Base-by-base conservation (phyloP, 2,113 vertebrate species). In the Irena cyanogastra region DNA sequence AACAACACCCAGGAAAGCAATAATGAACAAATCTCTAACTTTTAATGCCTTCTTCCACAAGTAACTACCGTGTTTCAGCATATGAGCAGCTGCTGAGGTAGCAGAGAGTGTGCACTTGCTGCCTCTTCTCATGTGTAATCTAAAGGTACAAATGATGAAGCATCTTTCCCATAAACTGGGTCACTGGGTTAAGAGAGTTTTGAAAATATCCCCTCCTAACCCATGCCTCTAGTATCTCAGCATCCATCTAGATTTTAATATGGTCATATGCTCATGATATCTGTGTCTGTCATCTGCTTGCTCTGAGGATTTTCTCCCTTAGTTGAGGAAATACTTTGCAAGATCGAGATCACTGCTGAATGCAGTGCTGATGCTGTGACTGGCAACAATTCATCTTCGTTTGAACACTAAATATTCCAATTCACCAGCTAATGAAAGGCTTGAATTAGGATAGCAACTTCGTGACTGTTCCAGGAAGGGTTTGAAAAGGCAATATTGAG, bases 101-200 rank as follows among this genome's bases (percentile, higher is more conserved):
- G 54, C 30, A 54, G 39, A 63, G 57, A 45, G 9, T 4, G 19
- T 1, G 4, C 35, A 23, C 26, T 56, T 69, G 30, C 57, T 90
- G n/a, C 35, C 42, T 66, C 56, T 78, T 78, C 52, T 86, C 11
- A 18, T 50, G 31, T 63, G 63, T 75, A 81, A 89, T 84, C 65
- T 71, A 71, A 66, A 90, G 60, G 88, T 96, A 68, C n/a, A 71
- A 75, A 57, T 21, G 53, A 81, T 54, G 61, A 93, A 41, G 53
- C 7, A 2, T 89, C 49, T 70, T 83, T 37, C 28, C n/a, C 28
- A 13, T 81, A 87, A 93, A 76, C 57, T 78, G 83, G 72, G 87
- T 93, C 71, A 91, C 59, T 95, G 82, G 53, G 93, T 90, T 96
- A 95, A 93, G 35, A 78, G 71, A 74, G 44, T 84, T 91, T 87